Evolutionary conservation across 2,113 vertebrate species (phyloP), one percentile per base, ranked within the genome.

Genomic region (Cathartes aura): DNA sequence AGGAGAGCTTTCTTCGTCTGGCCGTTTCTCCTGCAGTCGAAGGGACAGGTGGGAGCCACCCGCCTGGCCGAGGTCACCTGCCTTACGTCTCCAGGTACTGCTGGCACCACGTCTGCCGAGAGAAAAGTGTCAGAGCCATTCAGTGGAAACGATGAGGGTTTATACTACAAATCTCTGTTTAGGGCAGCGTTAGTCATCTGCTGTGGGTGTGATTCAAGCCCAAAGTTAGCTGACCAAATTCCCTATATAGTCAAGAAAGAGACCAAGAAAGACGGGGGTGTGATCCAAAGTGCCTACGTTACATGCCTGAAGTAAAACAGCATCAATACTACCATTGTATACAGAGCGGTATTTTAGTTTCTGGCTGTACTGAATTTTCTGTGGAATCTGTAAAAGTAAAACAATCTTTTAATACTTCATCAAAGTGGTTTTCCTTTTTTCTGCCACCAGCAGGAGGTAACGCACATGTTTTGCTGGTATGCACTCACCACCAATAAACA

Each of bases 201-300:
- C 74, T 80, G 93, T 95, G 95, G 95, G 95, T 88, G 90, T 97
- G 90, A 95, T 72, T 82, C 82, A 60, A 87, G 90, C n/a, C 93
- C 96, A 92, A 85, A 95, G 71, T 93, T 91, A 97, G 85, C 93
- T 96, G 92, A 94, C 95, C 97, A 97, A 85, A 86, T 76, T 94
- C 96, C 96, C 97, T 94, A 87, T 96, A 96, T 96, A 97, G 91
- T 85, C 91, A 96, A 88, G 84, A 94, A 82, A 60, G 45, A 89
- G 91, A 93, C 87, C 87, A 75, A 72, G 75, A 83, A 64, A 68
- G 83, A 30, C 10, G 12, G 60, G 86, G 84, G 73, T 89, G 73
- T 94, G 90, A 90, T 64, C 66, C 91, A 79, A 83, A 71, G 48
- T 11, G 91, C 89, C 91, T 85, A 48, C 3, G 0, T 45, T 59